These are phyloP conservation scores for Diarsia rubi DNA, from an alignment of 2,888 invertebrate genomes.

Conservation along the genomic window DNA sequence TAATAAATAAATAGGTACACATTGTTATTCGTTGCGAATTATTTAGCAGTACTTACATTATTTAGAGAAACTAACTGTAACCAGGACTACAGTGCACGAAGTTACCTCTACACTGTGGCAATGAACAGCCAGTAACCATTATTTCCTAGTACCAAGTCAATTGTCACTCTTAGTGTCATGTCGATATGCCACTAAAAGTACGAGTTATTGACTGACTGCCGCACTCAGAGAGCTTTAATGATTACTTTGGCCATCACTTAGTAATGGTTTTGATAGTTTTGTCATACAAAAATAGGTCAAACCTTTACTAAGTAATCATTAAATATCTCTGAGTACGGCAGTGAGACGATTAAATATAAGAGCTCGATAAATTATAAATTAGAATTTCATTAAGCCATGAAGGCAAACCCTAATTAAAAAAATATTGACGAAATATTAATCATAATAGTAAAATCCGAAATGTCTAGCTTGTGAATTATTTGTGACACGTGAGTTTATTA, in stretches of 20 bases:
- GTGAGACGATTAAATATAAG: background rate
- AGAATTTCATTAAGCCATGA: background rate
- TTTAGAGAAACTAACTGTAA: background rate
- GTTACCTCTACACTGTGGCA: too few relatives aligned
- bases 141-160: too few relatives aligned
- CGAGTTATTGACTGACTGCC: background rate
- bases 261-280: too few relatives aligned
- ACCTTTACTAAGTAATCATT: too few relatives aligned
- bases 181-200: background rate
- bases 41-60: background rate
- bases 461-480: constrained; percentile 10
- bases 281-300: too few relatives aligned
- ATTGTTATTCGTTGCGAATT: constrained; percentile 24
- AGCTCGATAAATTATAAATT: background rate
- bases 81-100: too few relatives aligned
- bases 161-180: too few relatives aligned
- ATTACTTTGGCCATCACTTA: too few relatives aligned
- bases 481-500: background rate
- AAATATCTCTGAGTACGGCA: too few relatives aligned
- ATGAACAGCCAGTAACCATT: too few relatives aligned
- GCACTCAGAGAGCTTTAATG: too few relatives aligned
- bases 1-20: constrained; percentile 37
- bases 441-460: background rate
- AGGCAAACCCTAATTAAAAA: constrained; percentile 15
- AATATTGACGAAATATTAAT: constrained; percentile 8